Percentiles rank a stretch among this genome's conserved stretches.
Conservation (phyloP, 2,888 invertebrate species). For the Erpobdella octoculata region DNA sequence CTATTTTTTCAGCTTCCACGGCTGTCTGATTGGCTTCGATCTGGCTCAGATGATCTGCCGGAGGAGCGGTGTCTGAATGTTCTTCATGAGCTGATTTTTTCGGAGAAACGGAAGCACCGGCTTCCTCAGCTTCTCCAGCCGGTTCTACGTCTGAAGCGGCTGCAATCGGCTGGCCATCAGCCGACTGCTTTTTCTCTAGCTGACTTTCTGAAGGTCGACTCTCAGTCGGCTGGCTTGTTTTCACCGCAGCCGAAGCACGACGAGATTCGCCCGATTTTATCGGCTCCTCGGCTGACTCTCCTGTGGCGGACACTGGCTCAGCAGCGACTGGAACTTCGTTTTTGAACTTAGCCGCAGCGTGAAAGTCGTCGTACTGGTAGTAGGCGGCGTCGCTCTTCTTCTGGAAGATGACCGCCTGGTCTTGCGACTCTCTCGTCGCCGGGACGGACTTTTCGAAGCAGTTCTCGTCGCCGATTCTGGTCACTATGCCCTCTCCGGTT, state of each 20-base stretch:
- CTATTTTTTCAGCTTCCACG: neutral
- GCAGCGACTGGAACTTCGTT: neutral
- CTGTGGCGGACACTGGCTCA: neutral
- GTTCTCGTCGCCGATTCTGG: constrained; percentile 21
- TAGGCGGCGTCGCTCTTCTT: neutral
- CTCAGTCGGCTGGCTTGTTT: no score
- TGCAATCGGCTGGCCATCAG: neutral
- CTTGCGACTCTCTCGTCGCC: neutral
- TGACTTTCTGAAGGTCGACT: neutral
- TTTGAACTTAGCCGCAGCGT: constrained; percentile 5
- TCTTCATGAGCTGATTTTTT: no score
- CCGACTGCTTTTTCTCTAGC: neutral
- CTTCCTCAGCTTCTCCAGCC: no score
- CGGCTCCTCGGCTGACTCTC: neutral
- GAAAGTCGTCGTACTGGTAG: constrained; percentile 19
- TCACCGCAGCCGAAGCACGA: neutral
- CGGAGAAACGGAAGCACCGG: no score
- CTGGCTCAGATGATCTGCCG: no score
- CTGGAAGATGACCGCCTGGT: neutral
- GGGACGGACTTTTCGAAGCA: neutral
- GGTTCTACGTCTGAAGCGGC: neutral
- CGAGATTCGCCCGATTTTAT: neutral
- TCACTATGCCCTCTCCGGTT: constrained; percentile 23
- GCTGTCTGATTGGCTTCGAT: neutral
- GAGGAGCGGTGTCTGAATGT: no score